Base-by-base conservation (phyloP, 1,140 invertebrate genomes). In the Eciton burchellii region DNA sequence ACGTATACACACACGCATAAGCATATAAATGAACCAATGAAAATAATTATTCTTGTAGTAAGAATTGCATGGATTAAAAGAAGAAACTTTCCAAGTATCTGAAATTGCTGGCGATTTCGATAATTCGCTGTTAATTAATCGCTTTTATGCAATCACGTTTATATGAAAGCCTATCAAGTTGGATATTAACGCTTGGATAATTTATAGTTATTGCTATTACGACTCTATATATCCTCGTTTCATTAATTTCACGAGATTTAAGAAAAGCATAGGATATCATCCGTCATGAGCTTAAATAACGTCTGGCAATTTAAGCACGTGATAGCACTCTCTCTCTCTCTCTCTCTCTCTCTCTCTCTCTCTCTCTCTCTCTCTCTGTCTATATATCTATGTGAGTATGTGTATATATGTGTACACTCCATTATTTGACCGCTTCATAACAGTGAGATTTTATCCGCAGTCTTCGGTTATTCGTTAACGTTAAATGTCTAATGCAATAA, bases 241-340 rank as follows among this genome's bases (percentile, higher is more conserved):
- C 65, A 79, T 79, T 70, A 70, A 63, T 56, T 68, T 56, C 65
- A 45, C 63, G 41, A 35, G 63, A 74, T 74, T 63, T 63, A 63
- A 79, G 74, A 79, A 79, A 70, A 79, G 74, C 63, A 49, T 35
- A 19, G 63, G 47, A 76, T 6, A 6, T 84, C 82, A 87, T 87
- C 82, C 82, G 83, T 88, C 62, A 84, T 66, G 26, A 35, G 77
- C 76, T 87, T 76, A 86, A 84, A 74, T 70, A 71, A 76, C 65
- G 65, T 81, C 85, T 76, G 26, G 85, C 86, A 83, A 88, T 88
- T 88, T 88, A 88, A 88, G 87, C 83, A 83, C 84, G 79, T 79
- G 62, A 79, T 83, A 73, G 66, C 56, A 72, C 83, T n/a, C n/a
- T n/a, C n/a, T n/a, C n/a, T n/a, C n/a, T n/a, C n/a, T n/a, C n/a